A percentile compares a stretch with the other conserved stretches of the same genome.
These are phyloP conservation scores for Micromys minutus DNA, from an alignment of 2,113 vertebrate genomes.

Conservation along the genomic window DNA sequence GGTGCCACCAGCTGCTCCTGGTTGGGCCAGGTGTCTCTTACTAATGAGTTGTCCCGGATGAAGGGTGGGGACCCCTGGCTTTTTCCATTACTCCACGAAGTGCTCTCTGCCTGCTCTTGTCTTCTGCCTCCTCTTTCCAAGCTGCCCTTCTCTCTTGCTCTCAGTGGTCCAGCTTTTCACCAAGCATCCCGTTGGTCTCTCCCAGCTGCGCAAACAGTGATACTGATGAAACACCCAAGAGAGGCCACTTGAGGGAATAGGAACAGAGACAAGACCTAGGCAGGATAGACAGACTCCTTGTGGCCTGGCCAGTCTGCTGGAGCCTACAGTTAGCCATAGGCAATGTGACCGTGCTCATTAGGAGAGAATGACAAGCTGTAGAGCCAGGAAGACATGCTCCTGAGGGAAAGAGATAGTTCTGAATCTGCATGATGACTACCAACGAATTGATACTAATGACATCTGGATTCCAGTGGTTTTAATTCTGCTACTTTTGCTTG, in stretches of 20 bases:
- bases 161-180: conserved; percentile 4
- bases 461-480: neutral
- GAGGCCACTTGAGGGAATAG: neutral
- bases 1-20: fast-evolving
- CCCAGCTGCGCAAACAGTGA: neutral
- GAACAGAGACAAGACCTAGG: neutral
- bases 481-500: neutral
- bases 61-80: neutral
- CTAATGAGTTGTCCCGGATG: neutral
- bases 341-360: neutral
- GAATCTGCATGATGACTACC: neutral
- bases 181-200: fast-evolving
- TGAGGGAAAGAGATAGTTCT: neutral
- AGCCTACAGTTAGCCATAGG: fast-evolving
- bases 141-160: neutral
- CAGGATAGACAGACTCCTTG: neutral
- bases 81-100: neutral
- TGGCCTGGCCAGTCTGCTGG: neutral
- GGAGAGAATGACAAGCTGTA: neutral
- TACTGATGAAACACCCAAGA: neutral
- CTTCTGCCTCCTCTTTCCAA: neutral
- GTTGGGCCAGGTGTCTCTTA: neutral
- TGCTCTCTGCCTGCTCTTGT: neutral
- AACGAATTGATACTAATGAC: neutral
- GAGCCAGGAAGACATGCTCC: neutral